Evolutionary conservation across 2,113 vertebrate species (phyloP), one percentile per base, ranked within the genome.

Genomic region (Podiceps cristatus): DNA sequence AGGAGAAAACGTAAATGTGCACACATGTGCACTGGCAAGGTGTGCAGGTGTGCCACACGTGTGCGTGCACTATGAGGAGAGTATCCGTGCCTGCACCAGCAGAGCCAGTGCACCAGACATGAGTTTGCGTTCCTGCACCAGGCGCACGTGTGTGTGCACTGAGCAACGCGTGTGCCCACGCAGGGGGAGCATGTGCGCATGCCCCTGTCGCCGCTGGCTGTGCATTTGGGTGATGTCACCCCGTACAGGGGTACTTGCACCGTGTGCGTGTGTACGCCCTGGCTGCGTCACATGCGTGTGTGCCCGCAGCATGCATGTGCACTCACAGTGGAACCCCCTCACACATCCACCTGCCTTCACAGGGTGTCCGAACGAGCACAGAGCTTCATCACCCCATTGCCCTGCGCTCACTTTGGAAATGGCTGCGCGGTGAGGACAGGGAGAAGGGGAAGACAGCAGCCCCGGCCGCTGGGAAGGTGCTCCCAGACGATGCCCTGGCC

Each of bases 301-400:
- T 53, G n/a, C 69, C n/a, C 4, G 4, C 82, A 40, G 10, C 37
- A 42, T 1, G 0, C 0, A 2, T 33, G 19, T 18, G 60, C 0
- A 0, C 31, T 44, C 29, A 3, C 73, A 18, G 31, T 8, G 0
- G 27, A 17, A 3, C 40, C 45, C 31, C 4, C 1, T 5, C 6
- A 11, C 7, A 1, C 3, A 3, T 7, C 56, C 68, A 17, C n/a
- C 33, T 53, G 66, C 49, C 58, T 37, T n/a, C 31, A 13, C 0
- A 0, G 35, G 13, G 16, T 4, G 20, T 24, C 72, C 4, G 1
- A 45, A 23, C 24, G 47, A 3, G 0, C 28, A 5, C 47, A 1
- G 6, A 63, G 37, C 44, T 24, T 56, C 8, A 0, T 3, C 45
- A 7, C 14, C 11, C 27, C 3, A 0, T 2, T 62, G 35, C 53